Base-by-base conservation (phyloP, 2,888 invertebrate genomes). In the Oxyteleia sp. region DNA sequence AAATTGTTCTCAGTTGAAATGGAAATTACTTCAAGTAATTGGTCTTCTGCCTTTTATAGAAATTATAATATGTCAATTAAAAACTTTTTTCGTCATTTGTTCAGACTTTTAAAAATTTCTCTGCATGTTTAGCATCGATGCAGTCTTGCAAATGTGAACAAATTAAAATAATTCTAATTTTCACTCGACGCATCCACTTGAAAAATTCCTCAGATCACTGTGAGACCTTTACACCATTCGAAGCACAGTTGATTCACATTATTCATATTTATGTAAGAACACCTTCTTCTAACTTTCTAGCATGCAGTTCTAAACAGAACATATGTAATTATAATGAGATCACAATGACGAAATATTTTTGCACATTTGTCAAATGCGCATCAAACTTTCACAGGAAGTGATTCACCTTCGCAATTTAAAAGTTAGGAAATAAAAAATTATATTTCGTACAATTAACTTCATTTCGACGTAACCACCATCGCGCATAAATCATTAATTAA, bases 251-350 rank as follows among this genome's bases (percentile, higher is more conserved):
- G 32, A 38, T 57, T 55, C 43, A 38, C 57, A 64, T 79, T 59
- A 66, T 80, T 80, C 61, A 66, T 80, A 80, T 80, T 80, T 72
- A 72, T 80, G 59, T 72, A 80, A 80, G 80, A 71, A 66, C 64
- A n/a, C 38, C 49, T 51, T 79, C 66, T 38, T 49, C 23, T n/a
- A 47, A 53, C 81, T 81, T 81, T 81, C 74, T 81, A 51, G 51
- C 32, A 32, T 18, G 49, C n/a, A n/a, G 32, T 64, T 75, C 51
- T 35, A 71, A 71, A 45, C 32, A 47, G 63, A 49, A 53, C 59
- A 53, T 38, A 35, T 76, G 75, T 71, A 76, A 71, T 76, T 82
- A 76, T 71, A 71, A 82, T 76, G 61, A 66, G 64, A 76, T 82
- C 72, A 82, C 76, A 82, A 76, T 82, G 72, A 76, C 71, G 76